Evolutionary conservation across 2,797 vertebrate species (phyloP).

Genomic region (Phataginus tricuspis): DNA sequence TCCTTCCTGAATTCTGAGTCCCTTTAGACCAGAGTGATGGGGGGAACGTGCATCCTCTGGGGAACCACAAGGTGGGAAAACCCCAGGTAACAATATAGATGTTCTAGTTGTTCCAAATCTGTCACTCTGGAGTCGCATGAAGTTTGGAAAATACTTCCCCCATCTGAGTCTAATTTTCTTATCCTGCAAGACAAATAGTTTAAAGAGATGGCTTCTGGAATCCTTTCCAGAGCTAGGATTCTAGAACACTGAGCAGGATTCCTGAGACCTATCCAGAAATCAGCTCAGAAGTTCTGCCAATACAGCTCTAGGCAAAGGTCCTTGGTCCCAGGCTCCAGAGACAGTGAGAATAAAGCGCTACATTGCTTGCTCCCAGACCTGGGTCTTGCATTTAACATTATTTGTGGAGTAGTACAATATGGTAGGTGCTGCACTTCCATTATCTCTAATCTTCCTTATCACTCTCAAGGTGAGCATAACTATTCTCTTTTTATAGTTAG

Average conservation of each 20-base stretch:
- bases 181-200: background rate
- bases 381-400: background rate
- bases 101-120: background rate
- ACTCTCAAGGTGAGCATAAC: background rate
- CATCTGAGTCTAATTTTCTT: background rate
- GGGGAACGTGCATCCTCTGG: background rate
- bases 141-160: background rate
- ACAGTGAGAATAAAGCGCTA: background rate
- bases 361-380: background rate
- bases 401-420: background rate
- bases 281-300: rapidly evolving
- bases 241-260: background rate
- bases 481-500: too few species aligned
- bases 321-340: background rate
- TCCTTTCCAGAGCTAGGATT: background rate
- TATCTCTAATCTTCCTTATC: rapidly evolving
- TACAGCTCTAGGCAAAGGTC: too few species aligned
- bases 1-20: rapidly evolving
- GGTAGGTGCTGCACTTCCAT: rapidly evolving
- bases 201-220: background rate
- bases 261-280: background rate
- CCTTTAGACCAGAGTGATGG: rapidly evolving
- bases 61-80: rapidly evolving
- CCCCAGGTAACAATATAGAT: rapidly evolving
- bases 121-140: background rate